Conservation (phyloP, 1,140 invertebrate species). For the Gyrodactylus bullatarudis region DNA sequence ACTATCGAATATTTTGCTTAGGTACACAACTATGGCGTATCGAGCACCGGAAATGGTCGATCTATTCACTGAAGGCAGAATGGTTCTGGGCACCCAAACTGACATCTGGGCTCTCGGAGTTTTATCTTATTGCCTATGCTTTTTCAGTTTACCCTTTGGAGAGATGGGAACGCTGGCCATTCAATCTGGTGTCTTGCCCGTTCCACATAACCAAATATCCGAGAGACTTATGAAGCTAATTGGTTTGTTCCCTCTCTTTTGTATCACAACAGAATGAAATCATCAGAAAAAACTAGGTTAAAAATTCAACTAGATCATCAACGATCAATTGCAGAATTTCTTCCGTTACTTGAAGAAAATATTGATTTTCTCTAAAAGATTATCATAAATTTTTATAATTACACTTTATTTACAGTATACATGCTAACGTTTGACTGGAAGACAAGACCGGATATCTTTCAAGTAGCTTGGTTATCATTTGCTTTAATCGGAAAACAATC, state of each 20-base stretch:
- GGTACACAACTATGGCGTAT: conserved; percentile 63
- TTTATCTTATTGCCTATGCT: neutral
- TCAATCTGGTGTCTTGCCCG: neutral
- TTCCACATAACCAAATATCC: neutral
- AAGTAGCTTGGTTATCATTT: conserved; percentile 2
- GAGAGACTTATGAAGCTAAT: conserved; percentile 1
- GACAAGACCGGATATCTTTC: neutral
- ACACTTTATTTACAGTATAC: neutral
- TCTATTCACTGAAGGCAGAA: neutral
- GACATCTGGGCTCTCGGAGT: conserved; percentile 3
- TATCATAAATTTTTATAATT: no score
- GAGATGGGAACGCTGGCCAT: neutral
- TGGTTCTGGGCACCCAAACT: neutral
- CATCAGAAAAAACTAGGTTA: no score
- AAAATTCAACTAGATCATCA: no score
- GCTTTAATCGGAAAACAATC: neutral
- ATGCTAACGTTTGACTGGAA: neutral
- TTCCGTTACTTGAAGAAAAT: no score
- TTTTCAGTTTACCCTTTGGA: neutral
- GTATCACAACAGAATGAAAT: no score
- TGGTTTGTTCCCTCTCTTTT: no score
- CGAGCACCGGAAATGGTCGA: conserved; percentile 52
- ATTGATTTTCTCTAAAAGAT: no score
- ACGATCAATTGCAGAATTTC: no score
- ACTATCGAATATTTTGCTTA: conserved; percentile 9